Evolutionary conservation across 2,888 invertebrate species (phyloP).

Genomic region (Philereme vetulata): DNA sequence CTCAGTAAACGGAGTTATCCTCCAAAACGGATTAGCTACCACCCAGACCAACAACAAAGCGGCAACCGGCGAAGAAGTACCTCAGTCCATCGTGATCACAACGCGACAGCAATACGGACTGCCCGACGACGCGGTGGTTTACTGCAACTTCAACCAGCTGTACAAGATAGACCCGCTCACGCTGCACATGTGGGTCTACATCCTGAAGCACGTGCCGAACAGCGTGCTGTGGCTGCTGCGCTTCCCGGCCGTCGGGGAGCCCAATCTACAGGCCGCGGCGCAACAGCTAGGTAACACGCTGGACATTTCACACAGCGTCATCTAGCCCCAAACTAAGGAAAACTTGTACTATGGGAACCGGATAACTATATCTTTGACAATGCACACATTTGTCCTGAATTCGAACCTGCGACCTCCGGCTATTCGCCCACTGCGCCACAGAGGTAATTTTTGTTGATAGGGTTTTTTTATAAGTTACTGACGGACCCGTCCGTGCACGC

Average conservation of each 20-base stretch:
- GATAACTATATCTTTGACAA: too few relatives aligned
- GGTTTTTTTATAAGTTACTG: too few relatives aligned
- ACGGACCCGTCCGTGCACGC: too few relatives aligned
- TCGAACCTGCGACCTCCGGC: too few relatives aligned
- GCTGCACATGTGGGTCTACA: constrained; percentile 97
- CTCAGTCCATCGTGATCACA: constrained; percentile 97
- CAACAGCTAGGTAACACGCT: constrained; percentile 90
- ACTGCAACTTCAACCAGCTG: constrained; percentile 99
- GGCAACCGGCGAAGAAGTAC: constrained; percentile 99
- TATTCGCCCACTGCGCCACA: too few relatives aligned
- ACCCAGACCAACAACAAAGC: constrained; percentile 99
- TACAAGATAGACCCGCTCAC: constrained; percentile 99
- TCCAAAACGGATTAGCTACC: constrained; percentile 98
- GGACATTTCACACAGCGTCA: too few relatives aligned
- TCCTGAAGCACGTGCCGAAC: constrained; percentile 97
- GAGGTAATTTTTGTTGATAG: not conserved
- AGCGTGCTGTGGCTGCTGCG: constrained; percentile 97
- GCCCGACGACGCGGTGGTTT: constrained; percentile 98
- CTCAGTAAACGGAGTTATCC: constrained; percentile 96
- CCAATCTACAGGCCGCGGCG: constrained; percentile 92
- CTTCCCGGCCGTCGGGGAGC: constrained; percentile 97
- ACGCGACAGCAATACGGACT: constrained; percentile 97
- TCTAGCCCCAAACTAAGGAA: too few relatives aligned
- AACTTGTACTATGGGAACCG: too few relatives aligned
- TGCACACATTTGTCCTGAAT: too few relatives aligned